Evolutionary conservation across 2,113 vertebrate genomes (phyloP).

Genomic region (Tenebrosternarchus preto): DNA sequence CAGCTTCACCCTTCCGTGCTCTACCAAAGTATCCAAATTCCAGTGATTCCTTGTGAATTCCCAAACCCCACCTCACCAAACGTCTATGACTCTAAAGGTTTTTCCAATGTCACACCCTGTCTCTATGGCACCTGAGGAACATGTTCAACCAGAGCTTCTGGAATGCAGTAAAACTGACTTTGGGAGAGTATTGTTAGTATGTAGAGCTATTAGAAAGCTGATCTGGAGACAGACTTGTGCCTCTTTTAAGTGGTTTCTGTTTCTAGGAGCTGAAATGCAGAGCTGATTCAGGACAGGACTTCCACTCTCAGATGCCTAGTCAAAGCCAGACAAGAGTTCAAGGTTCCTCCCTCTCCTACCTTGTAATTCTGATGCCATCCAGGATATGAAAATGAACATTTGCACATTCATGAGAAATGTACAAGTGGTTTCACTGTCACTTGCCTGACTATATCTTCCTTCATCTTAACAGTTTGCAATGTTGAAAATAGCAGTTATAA

Average conservation of each 20-base stretch:
- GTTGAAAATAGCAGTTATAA: no score
- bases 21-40: constrained; percentile 41
- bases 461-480: not conserved
- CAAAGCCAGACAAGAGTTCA: not conserved
- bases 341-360: constrained; percentile 1
- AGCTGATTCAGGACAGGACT: not conserved
- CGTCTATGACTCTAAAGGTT: constrained; percentile 20
- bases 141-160: constrained; percentile 69
- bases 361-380: not conserved
- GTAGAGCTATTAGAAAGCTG: not conserved
- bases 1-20: not conserved
- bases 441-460: no score
- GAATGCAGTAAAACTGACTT: constrained; percentile 48
- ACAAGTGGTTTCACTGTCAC: constrained; percentile 7
- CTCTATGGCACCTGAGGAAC: constrained; percentile 58
- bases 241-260: not conserved
- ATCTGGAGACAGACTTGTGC: not conserved
- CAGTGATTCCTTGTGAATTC: constrained; percentile 56
- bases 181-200: not conserved
- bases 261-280: not conserved
- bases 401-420: constrained; percentile 7
- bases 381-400: not conserved
- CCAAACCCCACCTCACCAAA: constrained; percentile 14
- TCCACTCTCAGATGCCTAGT: not conserved
- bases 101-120: constrained; percentile 49